These are phyloP conservation scores for Oithona nana DNA, from an alignment of 2,888 invertebrate genomes.

Conservation along the genomic window DNA sequence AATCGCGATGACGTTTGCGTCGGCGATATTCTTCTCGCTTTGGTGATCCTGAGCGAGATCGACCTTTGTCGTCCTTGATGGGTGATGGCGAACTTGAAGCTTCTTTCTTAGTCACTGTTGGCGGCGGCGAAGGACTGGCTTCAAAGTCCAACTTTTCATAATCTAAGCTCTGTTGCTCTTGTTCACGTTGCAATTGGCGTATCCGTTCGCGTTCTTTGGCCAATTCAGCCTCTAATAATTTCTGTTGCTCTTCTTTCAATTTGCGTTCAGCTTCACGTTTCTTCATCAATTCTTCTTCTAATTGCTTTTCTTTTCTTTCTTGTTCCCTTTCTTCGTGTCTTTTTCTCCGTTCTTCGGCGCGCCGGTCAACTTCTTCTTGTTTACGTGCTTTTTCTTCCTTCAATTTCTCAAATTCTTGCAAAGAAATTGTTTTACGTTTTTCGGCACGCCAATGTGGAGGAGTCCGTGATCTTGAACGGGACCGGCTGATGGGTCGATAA, in stretches of 20 bases:
- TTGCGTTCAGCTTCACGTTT: conserved; percentile 16
- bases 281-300: conserved; percentile 12
- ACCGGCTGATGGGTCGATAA: conserved; percentile 64
- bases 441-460: conserved; percentile 89
- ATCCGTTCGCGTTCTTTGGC: neutral
- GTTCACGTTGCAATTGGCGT: neutral
- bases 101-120: neutral
- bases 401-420: conserved; percentile 54
- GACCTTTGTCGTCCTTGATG: neutral
- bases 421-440: conserved; percentile 59
- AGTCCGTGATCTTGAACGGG: conserved; percentile 67
- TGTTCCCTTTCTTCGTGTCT: conserved; percentile 31
- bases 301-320: conserved; percentile 18
- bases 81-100: neutral
- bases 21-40: neutral
- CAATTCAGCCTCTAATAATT: neutral
- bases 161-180: neutral
- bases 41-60: neutral
- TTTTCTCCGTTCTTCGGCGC: conserved; percentile 36
- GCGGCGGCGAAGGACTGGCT: neutral
- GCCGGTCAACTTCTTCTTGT: conserved; percentile 37
- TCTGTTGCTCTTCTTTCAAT: neutral
- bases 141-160: conserved; percentile 13
- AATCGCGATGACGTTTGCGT: neutral
- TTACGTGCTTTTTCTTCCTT: conserved; percentile 44